A percentile compares a stretch with the other conserved stretches of the same genome.
Evolutionary conservation across 2,113 vertebrate species (phyloP).

Genomic region (Pterophyllum scalare): DNA sequence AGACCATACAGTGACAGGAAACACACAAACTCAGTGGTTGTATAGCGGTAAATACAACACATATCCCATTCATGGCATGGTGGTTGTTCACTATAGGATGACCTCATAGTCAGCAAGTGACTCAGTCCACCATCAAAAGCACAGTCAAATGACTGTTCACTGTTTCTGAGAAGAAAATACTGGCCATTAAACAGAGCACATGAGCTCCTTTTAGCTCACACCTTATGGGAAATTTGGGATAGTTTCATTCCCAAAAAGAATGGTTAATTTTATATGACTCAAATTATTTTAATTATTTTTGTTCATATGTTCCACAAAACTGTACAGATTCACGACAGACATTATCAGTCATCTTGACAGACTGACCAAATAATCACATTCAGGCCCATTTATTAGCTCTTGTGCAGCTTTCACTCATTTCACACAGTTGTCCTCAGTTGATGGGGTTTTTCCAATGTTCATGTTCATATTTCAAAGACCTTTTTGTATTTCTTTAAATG

Average conservation of each 20-base stretch:
- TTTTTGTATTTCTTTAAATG: neutral
- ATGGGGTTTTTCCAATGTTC: neutral
- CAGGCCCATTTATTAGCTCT: neutral
- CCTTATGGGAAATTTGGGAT: conserved; percentile 17
- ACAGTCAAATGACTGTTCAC: conserved; percentile 38
- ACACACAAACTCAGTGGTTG: conserved; percentile 10
- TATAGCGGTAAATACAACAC: conserved; percentile 44
- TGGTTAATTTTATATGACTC: neutral
- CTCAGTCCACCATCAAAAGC: conserved; percentile 33
- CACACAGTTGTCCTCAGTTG: neutral
- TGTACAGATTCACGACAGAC: neutral
- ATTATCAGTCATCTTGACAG: neutral
- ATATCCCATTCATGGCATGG: conserved; percentile 32
- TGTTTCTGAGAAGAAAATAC: conserved; percentile 40
- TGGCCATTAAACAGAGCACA: neutral
- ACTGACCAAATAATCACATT: neutral
- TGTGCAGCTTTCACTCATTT: neutral
- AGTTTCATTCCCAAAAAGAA: neutral
- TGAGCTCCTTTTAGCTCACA: neutral
- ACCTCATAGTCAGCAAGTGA: conserved; percentile 55
- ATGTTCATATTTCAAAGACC: neutral
- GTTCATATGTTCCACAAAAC: too few relatives aligned
- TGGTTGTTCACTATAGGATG: conserved; percentile 43
- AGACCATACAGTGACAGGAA: conserved; percentile 7
- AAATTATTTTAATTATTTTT: neutral